These are phyloP conservation scores for Drosophila greeni DNA, from an alignment of 2,888 invertebrate genomes.

Conservation along the genomic window DNA sequence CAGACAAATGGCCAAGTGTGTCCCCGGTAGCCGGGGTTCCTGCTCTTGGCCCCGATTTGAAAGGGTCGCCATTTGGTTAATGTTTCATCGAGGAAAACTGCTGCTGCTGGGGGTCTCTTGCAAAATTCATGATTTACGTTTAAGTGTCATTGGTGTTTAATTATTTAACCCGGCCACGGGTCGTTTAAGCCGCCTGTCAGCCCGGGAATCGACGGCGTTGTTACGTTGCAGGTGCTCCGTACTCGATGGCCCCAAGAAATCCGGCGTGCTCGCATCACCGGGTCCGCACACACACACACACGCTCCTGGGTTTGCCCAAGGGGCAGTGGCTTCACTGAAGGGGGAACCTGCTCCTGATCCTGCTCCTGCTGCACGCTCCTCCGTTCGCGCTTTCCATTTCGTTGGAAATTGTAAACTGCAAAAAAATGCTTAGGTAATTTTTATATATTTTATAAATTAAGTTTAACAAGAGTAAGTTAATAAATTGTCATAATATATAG, in stretches of 20 bases:
- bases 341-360: conserved; percentile 14
- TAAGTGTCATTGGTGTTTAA: conserved; percentile 72
- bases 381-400: conserved; percentile 63
- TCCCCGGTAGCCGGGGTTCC: conserved; percentile 1
- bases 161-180: conserved; percentile 60
- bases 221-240: conserved; percentile 15
- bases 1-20: conserved; percentile 34
- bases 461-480: too few species aligned
- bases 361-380: conserved; percentile 32
- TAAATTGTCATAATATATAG: neutral
- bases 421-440: neutral
- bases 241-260: conserved; percentile 11
- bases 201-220: conserved; percentile 30
- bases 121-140: conserved; percentile 74
- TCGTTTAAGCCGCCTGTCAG: conserved; percentile 55
- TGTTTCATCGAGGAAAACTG: conserved; percentile 47
- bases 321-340: conserved; percentile 5
- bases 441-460: neutral
- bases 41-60: conserved; percentile 31
- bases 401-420: conserved; percentile 31
- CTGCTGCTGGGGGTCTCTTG: conserved; percentile 40
- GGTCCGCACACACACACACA: conserved; percentile 16
- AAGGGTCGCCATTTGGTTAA: conserved; percentile 55
- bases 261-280: conserved; percentile 4
- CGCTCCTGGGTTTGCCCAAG: conserved; percentile 14